phyloP scores from a whole-genome alignment of 2,888 invertebrate genomes.

The Polietes domitor region DNA sequence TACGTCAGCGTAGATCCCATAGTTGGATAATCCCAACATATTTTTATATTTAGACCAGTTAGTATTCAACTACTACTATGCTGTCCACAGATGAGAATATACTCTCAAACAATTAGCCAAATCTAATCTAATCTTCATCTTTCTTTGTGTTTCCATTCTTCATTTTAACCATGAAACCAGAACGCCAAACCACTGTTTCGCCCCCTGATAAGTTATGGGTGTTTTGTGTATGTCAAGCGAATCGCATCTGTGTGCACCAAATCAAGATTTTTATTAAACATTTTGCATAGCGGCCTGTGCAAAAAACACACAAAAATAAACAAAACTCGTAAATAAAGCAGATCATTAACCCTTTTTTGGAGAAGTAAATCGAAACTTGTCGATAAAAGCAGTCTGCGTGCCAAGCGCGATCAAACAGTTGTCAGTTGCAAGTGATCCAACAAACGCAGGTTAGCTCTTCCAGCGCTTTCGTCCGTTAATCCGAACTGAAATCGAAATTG shows the following conservation, averaged over 20 bases:
- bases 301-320: constrained; percentile 10
- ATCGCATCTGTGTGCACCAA: not conserved
- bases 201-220: not conserved
- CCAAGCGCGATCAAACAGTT: constrained; percentile 50
- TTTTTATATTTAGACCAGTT: too few relatives aligned
- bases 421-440: constrained; percentile 54
- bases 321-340: not conserved
- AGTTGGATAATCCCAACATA: too few relatives aligned
- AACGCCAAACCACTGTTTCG: not conserved
- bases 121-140: too few relatives aligned
- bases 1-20: too few relatives aligned
- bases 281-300: not conserved
- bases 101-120: too few relatives aligned
- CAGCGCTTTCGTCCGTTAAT: too few relatives aligned
- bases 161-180: too few relatives aligned
- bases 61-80: too few relatives aligned
- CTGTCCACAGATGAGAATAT: too few relatives aligned
- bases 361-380: constrained; percentile 42
- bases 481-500: not conserved
- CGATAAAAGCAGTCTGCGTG: not conserved
- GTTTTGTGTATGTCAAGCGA: not conserved
- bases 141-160: not conserved
- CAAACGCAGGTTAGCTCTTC: constrained; percentile 43
- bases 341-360: constrained; percentile 52
- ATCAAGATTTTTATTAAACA: not conserved